Evolutionary conservation across 1,140 invertebrate genomes (phyloP).

Genomic region (Yoshiicerus persimilis): DNA sequence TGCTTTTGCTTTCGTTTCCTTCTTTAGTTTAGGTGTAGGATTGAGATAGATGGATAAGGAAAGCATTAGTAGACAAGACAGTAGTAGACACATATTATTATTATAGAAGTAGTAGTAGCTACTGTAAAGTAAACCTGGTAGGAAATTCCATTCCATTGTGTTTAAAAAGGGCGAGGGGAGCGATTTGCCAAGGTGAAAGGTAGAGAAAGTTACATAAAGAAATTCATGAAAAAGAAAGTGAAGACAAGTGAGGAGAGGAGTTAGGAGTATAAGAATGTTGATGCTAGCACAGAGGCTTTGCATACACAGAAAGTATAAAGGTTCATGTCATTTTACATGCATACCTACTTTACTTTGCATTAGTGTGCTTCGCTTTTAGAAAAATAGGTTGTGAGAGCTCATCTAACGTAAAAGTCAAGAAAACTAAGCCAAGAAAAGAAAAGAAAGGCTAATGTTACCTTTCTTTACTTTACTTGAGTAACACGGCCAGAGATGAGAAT

Average conservation of each 20-base stretch:
- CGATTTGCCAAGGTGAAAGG: slow-evolving; percentile 1
- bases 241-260: neutral
- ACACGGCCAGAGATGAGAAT: neutral
- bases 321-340: neutral
- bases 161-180: neutral
- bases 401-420: neutral
- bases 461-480: neutral
- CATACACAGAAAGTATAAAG: neutral
- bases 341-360: neutral
- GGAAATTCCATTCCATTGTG: neutral
- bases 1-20: neutral
- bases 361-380: neutral
- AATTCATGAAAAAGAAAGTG: neutral
- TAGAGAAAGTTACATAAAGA: neutral
- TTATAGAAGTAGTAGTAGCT: neutral
- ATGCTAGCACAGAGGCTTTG: neutral
- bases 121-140: neutral
- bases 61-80: neutral
- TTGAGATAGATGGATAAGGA: neutral
- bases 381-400: neutral
- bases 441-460: slow-evolving; percentile 8
- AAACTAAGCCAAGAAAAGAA: neutral
- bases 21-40: neutral
- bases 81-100: neutral
- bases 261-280: neutral